Evolutionary conservation across 2,113 vertebrate genomes (phyloP), one percentile per base, ranked within the genome.

Genomic region (Hydrolagus affinis): DNA sequence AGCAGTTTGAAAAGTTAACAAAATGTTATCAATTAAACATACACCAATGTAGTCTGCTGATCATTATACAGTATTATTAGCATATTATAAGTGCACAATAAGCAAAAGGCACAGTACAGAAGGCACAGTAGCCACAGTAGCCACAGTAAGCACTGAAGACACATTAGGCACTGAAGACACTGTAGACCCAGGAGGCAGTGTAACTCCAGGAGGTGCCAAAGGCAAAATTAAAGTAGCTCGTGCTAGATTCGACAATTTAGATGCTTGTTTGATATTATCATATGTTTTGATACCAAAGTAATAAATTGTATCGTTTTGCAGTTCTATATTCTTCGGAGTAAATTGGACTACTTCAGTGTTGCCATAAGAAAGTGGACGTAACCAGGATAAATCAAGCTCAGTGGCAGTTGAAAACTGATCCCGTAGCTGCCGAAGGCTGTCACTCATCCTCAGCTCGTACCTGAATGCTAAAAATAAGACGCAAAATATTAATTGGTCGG

Each of bases 381-480:
- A 28, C 9, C 70, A 70, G 2, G 88, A 88, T 21, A 86, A 83
- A 86, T 92, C 89, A 78, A 94, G 83, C 72, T 85, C 85, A 83
- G 87, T 85, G 11, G 86, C 77, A 9, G 68, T 88, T 85, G 71
- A 86, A 86, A 94, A 94, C 44, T 89, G 87, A 17, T 88, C 80
- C 85, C 75, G 89, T 87, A 93, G 85, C 28, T 86, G 72, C 72
- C 78, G 86, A 14, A 90, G 90, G 86, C 23, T 89, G 80, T 74
- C 73, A 85, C 89, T 89, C 86, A 89, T 88, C 88, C 89, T 89
- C 86, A 92, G 90, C 88, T 94, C 89, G 86, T 92, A 94, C 75
- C 86, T 89, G 85, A 86, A 30, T 56, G 90, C 91, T 94, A 88
- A 88, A 91, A 91, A 86, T 44, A 30, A 86, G 87, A 89, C 78